These are phyloP conservation scores for Periphyllus acericola DNA, from an alignment of 2,888 invertebrate species.

Conservation along the genomic window DNA sequence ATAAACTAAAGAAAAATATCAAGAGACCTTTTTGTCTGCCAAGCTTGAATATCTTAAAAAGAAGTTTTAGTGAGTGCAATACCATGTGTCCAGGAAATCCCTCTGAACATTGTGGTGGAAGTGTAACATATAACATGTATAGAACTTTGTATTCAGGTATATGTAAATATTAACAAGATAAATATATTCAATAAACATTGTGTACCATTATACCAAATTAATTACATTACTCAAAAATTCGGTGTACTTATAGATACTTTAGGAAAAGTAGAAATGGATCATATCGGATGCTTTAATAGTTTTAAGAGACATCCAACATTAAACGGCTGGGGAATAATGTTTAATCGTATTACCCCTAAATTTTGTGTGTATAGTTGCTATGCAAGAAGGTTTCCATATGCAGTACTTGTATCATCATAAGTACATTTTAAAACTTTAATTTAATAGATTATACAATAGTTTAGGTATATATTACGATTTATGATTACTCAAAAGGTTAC, in stretches of 20 bases:
- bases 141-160: conserved; percentile 46
- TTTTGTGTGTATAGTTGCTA: conserved; percentile 43
- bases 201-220: no score
- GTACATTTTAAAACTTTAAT: no score
- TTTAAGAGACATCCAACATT: conserved; percentile 48
- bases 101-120: conserved; percentile 54
- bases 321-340: conserved; percentile 39
- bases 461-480: no score
- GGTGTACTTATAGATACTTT: conserved; percentile 3
- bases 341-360: conserved; percentile 18
- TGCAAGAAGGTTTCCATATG: conserved; percentile 40
- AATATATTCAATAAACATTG: no score
- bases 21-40: neutral
- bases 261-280: conserved; percentile 1
- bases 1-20: neutral
- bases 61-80: conserved; percentile 25
- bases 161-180: neutral
- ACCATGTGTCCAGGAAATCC: conserved; percentile 39
- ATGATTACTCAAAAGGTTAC: no score
- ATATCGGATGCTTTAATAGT: conserved; percentile 48
- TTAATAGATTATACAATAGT: no score
- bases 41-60: neutral
- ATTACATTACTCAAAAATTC: neutral
- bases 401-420: conserved; percentile 45
- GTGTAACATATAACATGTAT: conserved; percentile 23